Evolutionary conservation across 2,888 invertebrate species (phyloP).

Genomic region (Calliopum simillimum): DNA sequence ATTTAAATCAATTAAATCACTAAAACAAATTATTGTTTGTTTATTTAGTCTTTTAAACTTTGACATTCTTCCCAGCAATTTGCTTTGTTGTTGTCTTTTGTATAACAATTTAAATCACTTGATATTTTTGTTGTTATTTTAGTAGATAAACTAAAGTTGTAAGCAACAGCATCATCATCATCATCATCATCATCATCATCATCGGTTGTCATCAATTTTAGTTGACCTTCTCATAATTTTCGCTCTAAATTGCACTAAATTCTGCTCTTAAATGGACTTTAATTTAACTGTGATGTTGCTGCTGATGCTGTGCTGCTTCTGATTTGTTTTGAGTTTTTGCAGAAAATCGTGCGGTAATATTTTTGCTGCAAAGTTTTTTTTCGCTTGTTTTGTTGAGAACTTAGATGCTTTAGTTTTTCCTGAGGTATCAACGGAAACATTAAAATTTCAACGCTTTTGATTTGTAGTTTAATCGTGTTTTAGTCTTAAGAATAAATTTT

Average conservation of each 20-base stretch:
- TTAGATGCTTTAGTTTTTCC: background rate
- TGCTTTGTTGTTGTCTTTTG: background rate
- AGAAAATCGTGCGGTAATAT: background rate
- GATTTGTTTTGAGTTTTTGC: slow-evolving; percentile 2
- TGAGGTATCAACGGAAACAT: slow-evolving; percentile 10
- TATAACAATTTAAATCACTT: slow-evolving; percentile 4
- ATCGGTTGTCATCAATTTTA: too few species aligned
- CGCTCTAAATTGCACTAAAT: too few species aligned
- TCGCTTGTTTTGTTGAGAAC: background rate
- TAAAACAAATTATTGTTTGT: background rate
- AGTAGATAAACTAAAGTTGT: too few species aligned
- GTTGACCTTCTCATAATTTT: too few species aligned
- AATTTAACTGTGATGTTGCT: background rate
- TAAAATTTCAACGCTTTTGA: slow-evolving; percentile 18
- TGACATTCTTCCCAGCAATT: slow-evolving; percentile 22
- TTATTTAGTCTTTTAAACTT: slow-evolving; percentile 9
- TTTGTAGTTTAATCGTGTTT: background rate
- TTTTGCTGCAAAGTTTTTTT: background rate
- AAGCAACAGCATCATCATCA: too few species aligned
- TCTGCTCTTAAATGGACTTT: too few species aligned
- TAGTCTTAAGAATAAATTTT: background rate
- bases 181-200: too few species aligned
- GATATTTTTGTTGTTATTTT: slow-evolving; percentile 10
- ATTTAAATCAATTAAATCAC: slow-evolving; percentile 29
- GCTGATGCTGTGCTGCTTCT: background rate